These are phyloP conservation scores for Nowickia ferox DNA, from an alignment of 2,888 invertebrate genomes.

Conservation along the genomic window DNA sequence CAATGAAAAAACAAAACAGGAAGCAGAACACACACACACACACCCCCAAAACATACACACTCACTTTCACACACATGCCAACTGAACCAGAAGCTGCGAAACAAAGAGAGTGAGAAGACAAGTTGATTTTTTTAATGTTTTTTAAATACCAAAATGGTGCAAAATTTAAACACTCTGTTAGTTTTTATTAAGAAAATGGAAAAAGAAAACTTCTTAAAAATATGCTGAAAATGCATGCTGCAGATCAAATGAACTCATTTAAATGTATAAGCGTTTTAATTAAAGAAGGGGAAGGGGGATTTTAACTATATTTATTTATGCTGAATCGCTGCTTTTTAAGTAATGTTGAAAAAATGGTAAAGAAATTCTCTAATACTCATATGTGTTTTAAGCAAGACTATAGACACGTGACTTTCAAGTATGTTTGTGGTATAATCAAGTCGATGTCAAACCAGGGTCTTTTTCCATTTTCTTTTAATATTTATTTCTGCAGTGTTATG, in stretches of 20 bases:
- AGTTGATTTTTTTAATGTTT: slow-evolving; percentile 1
- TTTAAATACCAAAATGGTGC: slow-evolving; percentile 56
- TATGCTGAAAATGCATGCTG: not conserved
- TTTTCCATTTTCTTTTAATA: too few relatives aligned
- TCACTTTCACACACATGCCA: not conserved
- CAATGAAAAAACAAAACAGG: slow-evolving; percentile 2
- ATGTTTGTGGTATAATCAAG: too few relatives aligned
- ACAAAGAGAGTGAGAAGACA: not conserved
- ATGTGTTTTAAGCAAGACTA: too few relatives aligned
- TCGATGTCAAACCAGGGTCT: too few relatives aligned
- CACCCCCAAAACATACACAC: not conserved
- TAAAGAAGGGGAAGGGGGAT: not conserved
- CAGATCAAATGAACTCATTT: not conserved
- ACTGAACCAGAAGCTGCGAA: not conserved
- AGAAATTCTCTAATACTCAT: too few relatives aligned
- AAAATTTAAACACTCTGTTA: slow-evolving; percentile 70
- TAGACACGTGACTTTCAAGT: too few relatives aligned
- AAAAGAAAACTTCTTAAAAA: slow-evolving; percentile 22
- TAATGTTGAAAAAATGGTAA: too few relatives aligned
- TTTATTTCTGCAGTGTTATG: too few relatives aligned
- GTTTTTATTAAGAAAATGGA: slow-evolving; percentile 46
- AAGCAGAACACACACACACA: not conserved
- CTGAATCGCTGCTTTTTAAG: not conserved
- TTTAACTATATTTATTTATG: not conserved
- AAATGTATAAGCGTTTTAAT: not conserved